A percentile compares a stretch with the other conserved stretches of the same genome.
These are phyloP conservation scores for Dryadula phaetusa DNA, from an alignment of 2,888 invertebrate genomes.

Conservation along the genomic window DNA sequence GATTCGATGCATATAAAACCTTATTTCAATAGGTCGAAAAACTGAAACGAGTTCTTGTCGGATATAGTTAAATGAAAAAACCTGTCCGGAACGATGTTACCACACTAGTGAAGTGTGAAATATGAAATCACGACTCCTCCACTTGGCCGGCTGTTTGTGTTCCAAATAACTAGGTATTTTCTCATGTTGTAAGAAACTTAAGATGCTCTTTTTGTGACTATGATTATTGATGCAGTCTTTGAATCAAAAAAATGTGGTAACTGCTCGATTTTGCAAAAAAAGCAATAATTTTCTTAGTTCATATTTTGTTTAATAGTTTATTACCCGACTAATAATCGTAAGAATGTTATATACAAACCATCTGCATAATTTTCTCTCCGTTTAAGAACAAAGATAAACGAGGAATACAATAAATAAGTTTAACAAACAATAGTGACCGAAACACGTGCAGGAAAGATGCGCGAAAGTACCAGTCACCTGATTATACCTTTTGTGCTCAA, in stretches of 20 bases:
- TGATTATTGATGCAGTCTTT: constrained; percentile 47
- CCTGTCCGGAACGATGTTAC: constrained; percentile 72
- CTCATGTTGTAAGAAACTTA: constrained; percentile 72
- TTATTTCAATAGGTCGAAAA: constrained; percentile 49
- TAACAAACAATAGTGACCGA: constrained; percentile 58
- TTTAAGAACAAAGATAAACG: constrained; percentile 45
- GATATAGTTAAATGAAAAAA: constrained; percentile 67
- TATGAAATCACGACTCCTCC: constrained; percentile 83
- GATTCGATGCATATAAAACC: constrained; percentile 50
- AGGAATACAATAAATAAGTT: constrained; percentile 55
- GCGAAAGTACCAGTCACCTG: constrained; percentile 62
- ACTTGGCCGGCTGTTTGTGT: constrained; percentile 78
- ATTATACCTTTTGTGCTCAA: constrained; percentile 67
- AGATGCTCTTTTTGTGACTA: constrained; percentile 64
- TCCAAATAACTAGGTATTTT: constrained; percentile 72
- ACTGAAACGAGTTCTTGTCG: constrained; percentile 48
- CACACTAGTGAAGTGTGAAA: constrained; percentile 81
- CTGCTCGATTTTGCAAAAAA: neutral
- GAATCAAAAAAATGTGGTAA: neutral
- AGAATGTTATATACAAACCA: constrained; percentile 55
- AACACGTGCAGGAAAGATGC: constrained; percentile 67
- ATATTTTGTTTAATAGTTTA: neutral
- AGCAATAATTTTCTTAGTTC: neutral
- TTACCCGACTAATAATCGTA: neutral
- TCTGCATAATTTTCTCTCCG: constrained; percentile 67